Evolutionary conservation across 2,113 vertebrate species (phyloP), one percentile per base, ranked within the genome.

Genomic region (Nothocercus julius): DNA sequence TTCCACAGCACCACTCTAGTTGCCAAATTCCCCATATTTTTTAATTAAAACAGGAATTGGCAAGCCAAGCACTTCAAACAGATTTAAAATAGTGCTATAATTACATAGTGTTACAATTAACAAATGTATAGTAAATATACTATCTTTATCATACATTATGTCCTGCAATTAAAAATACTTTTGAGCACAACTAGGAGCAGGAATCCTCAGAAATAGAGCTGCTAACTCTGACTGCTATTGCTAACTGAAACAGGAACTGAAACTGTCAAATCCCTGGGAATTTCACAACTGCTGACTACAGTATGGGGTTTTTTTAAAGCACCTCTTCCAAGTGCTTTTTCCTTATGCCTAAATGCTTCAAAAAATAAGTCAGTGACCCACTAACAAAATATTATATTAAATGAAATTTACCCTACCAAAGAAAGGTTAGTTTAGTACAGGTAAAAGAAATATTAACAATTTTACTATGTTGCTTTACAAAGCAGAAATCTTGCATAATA

Each of bases 71-170:
- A 27, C 11, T 28, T 8, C 9, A 42, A 34, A 9, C 2, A 0
- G 25, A 56, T 36, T 84, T 53, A 45, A 51, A 67, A 51, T 2
- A 1, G 8, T 12, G 11, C 24, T 77, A 18, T 11, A 61, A 38
- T 14, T 64, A 53, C 5, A 25, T 34, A 75, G 16, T 5, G 8
- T 44, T 68, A 68, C 13, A 56, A 32, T 40, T 30, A 16, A 42
- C 14, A 15, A 0, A 1, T 21, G 9, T 4, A 18, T 14, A n/a
- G 8, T 12, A 72, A 81, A 44, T 17, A 36, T 0, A 45, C 5
- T 16, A 9, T 25, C 28, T 70, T 54, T 51, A 67, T 73, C 16
- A 40, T 3, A 15, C 24, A 45, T 73, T 73, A 51, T 9, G 27
- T 38, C 58, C 32, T 51, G 44, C 34, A 81, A 64, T 30, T 85